Evolutionary conservation across 2,797 vertebrate genomes (phyloP), one percentile per base, ranked within the genome.

Genomic region (Cyprinella venusta): DNA sequence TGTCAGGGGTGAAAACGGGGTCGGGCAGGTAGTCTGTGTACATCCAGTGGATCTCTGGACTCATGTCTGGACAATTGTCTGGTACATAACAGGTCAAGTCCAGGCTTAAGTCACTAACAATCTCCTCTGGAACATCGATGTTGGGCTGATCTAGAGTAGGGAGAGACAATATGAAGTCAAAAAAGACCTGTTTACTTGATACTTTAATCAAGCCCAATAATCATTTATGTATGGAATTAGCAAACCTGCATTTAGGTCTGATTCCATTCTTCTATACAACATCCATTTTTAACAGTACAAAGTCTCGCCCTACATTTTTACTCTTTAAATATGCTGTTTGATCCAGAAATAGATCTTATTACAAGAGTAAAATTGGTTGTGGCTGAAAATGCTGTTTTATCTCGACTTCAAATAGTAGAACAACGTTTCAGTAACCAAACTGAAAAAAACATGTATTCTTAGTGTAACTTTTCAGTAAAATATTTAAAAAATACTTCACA

Each of bases 51-150:
- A 98, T 95, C 82, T 95, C 93, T 0, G 97, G 97, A 33, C 89
- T 95, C 94, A 97, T 93, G 61, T 97, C 95, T 0, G 96, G 97
- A 87, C 97, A 98, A 90, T 97, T 98, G 87, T 97, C 96, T 0
- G 97, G 96, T 50, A 95, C 96, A 71, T 95, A 94, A 85, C 97
- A 98, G 0, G 95, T 96, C 88, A 97, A 88, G 82, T 97, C 96
- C 86, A 96, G 92, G 63, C 89, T 96, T 6, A 92, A 90, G 2
- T 96, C 96, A 2, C 95, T 97, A 83, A 97, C 91, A 3, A 97
- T 95, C 83, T 96, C 96, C 33, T 95, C 94, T 1, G 96, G 96
- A 8, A 95, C 88, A 13, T 96, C 95, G 3, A 98, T 96, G 91
- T 92, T 96, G 79, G 97, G 96, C 81, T 96, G 94, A 89, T 96